Conservation (phyloP, 2,888 invertebrate species). For the Agrotis exclamationis region DNA sequence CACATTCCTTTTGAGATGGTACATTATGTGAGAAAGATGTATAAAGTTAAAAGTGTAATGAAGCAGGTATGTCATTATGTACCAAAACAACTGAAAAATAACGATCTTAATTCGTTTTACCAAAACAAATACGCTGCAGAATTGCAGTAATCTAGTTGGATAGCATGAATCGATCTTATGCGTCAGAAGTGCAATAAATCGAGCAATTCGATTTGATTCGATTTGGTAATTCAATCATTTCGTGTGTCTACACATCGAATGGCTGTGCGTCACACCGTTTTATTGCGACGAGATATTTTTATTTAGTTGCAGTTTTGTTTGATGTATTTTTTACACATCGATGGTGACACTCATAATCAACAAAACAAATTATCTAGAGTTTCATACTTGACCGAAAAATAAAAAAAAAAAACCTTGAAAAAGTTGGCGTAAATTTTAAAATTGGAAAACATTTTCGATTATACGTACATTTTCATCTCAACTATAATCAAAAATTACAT, state of each 20-base stretch:
- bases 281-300: constrained; percentile 6
- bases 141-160: constrained; percentile 10
- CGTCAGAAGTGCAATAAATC: constrained; percentile 58
- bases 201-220: constrained; percentile 62
- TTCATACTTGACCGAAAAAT: too few species aligned
- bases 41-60: too few species aligned
- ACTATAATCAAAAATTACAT: not conserved
- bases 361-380: too few species aligned
- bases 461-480: not conserved
- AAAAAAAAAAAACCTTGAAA: not conserved
- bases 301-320: not conserved
- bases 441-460: not conserved
- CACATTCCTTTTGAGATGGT: too few species aligned
- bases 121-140: not conserved
- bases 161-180: constrained; percentile 33
- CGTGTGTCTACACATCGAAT: constrained; percentile 47
- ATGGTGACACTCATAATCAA: too few species aligned
- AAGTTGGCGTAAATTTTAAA: not conserved
- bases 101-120: too few species aligned
- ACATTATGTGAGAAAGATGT: too few species aligned
- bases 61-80: too few species aligned
- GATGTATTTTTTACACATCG: too few species aligned
- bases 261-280: constrained; percentile 45
- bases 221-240: constrained; percentile 66
- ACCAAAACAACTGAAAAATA: too few species aligned